Evolutionary conservation across 2,888 invertebrate species (phyloP).

Genomic region (Hirtodrosophila confusa): DNA sequence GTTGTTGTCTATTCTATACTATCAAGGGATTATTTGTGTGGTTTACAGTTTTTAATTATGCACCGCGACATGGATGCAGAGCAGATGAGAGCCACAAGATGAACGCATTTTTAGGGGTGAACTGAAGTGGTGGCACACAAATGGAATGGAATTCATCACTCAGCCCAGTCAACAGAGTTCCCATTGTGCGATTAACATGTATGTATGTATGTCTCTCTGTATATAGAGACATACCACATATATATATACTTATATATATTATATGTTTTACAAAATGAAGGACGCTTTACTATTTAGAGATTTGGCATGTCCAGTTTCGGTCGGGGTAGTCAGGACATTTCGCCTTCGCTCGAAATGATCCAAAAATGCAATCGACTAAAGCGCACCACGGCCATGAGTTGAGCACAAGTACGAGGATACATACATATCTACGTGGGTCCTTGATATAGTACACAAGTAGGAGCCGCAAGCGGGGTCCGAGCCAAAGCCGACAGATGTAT

Average conservation of each 20-base stretch:
- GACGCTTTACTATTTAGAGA: constrained; percentile 29
- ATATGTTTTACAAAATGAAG: constrained; percentile 50
- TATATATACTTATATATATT: constrained; percentile 1
- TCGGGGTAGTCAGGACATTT: neutral
- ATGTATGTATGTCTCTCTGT: neutral
- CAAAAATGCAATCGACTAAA: neutral
- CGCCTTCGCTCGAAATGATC: too few relatives aligned
- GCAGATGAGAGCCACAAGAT: constrained; percentile 39
- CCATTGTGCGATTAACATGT: constrained; percentile 11
- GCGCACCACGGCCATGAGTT: too few relatives aligned
- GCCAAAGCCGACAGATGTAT: too few relatives aligned
- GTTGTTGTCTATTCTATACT: constrained; percentile 54
- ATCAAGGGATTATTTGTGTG: constrained; percentile 79
- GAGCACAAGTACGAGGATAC: too few relatives aligned
- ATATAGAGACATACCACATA: constrained; percentile 13
- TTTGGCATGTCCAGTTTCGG: constrained; percentile 14
- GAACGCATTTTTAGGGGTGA: constrained; percentile 64
- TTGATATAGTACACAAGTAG: too few relatives aligned
- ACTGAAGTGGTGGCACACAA: constrained; percentile 66
- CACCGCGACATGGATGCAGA: constrained; percentile 68
- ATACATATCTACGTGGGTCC: too few relatives aligned
- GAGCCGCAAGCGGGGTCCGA: too few relatives aligned
- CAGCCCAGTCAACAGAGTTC: constrained; percentile 1
- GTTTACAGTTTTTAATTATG: constrained; percentile 79
- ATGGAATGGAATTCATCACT: constrained; percentile 51